These are phyloP conservation scores for Bufo bufo DNA, from an alignment of 2,113 vertebrate species.

Conservation along the genomic window DNA sequence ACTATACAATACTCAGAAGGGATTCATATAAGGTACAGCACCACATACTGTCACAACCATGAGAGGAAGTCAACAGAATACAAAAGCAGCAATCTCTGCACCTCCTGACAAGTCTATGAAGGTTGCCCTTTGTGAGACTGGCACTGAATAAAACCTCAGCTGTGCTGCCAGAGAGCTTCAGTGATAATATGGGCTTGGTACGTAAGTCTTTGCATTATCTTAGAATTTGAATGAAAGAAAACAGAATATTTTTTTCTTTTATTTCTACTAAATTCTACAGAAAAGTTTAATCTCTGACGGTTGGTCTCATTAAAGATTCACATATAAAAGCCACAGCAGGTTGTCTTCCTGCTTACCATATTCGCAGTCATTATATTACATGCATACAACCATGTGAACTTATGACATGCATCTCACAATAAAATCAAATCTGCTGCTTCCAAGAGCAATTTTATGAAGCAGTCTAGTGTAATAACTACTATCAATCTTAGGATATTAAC, in stretches of 20 bases:
- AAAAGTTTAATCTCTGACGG: not conserved
- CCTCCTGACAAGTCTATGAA: not conserved
- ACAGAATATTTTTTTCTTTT: not conserved
- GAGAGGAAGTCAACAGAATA: not conserved
- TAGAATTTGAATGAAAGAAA: not conserved
- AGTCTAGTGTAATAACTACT: constrained; percentile 34
- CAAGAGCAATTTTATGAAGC: constrained; percentile 27
- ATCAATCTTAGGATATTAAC: constrained; percentile 47
- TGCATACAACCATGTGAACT: constrained; percentile 47
- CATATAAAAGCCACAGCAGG: constrained; percentile 17
- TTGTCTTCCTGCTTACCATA: constrained; percentile 5
- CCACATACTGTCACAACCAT: too few species aligned
- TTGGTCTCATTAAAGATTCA: constrained; percentile 5
- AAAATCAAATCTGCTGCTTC: constrained; percentile 58
- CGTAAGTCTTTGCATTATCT: not conserved
- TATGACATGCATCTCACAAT: constrained; percentile 48
- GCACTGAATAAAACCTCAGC: not conserved
- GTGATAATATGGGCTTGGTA: not conserved
- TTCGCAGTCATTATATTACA: constrained; percentile 30
- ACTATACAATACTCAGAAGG: too few species aligned
- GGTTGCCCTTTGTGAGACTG: not conserved
- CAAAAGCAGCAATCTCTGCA: not conserved
- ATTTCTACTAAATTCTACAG: not conserved
- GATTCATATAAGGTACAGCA: too few species aligned
- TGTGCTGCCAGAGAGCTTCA: not conserved